Base-by-base conservation (phyloP, 1,140 invertebrate genomes). In the Cotesia glomerata region DNA sequence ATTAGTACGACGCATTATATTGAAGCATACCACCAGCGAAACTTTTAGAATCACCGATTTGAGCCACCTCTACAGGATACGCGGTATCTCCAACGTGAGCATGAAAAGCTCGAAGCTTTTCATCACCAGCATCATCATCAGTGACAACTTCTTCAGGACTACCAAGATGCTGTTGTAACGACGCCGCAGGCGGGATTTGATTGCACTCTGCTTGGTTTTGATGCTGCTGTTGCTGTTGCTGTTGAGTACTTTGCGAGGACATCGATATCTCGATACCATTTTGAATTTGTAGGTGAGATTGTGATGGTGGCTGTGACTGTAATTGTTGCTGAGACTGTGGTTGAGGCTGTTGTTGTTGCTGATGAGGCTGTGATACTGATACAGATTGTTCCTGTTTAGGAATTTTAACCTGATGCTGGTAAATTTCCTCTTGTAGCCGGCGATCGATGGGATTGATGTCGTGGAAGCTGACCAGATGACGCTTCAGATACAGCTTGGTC, bases 401-500 rank as follows among this genome's bases (percentile, higher is more conserved):
- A 65, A 77, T 73, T 63, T 80, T 78, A 71, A 77, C 66, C 73
- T 87, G 84, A 59, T 85, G 85, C 63, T 86, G 86, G 75, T 86
- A 86, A 76, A 86, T 85, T 69, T 87, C 85, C 80, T 86, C 84
- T 75, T 86, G 83, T 26, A 85, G 82, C 76, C 86, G 85, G 62
- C 84, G 78, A 76, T 88, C 81, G 69, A 82, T 77, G 68, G 84
- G 83, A 80, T 80, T 86, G 77, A 88, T 80, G 80, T 89, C 89
- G 77, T 91, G 90, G 78, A 89, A 89, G 81, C 88, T 89, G 76
- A 89, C 87, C 75, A 91, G 86, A 86, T 93, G 92, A 69, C 92
- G 89, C 79, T 91, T 90, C 78, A 93, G 89, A 85, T 93, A 93
- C 78, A 93, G 89, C 88, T 92, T 91, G 82, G 92, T 93, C 89